Percentiles rank a stretch among this genome's conserved stretches.
These are phyloP conservation scores for Stegodyphus mimosarum DNA, from an alignment of 1,140 invertebrate species.

Conservation along the genomic window DNA sequence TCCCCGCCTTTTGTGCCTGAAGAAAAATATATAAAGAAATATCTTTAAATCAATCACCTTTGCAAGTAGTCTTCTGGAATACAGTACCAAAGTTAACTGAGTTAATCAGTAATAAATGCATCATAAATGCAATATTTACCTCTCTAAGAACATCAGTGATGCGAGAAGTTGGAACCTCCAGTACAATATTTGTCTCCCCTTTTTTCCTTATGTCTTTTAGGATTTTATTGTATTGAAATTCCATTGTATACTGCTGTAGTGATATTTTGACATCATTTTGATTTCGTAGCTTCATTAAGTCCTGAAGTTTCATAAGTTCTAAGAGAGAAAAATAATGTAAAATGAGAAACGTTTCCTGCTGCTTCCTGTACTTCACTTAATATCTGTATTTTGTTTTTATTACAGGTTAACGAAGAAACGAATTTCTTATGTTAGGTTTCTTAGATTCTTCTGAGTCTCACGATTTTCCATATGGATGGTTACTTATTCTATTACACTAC, in stretches of 20 bases:
- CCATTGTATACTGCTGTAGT: constrained; percentile 49
- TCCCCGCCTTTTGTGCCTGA: constrained; percentile 63
- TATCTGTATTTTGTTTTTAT: too few species aligned
- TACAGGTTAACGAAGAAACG: too few species aligned
- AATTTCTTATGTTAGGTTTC: too few species aligned
- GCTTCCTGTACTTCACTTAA: too few species aligned
- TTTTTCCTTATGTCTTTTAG: constrained; percentile 61
- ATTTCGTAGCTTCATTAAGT: constrained; percentile 71
- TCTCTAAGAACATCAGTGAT: constrained; percentile 50
- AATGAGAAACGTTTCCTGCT: too few species aligned
- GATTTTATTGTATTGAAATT: constrained; percentile 65
- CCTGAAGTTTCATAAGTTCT: constrained; percentile 84
- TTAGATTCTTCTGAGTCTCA: too few species aligned
- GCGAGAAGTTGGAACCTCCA: constrained; percentile 57
- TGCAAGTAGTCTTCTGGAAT: too few species aligned
- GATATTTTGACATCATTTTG: constrained; percentile 47
- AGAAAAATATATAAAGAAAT: constrained; percentile 64
- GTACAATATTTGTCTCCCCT: constrained; percentile 60
- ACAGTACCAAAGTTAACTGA: too few species aligned
- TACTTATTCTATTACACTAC: too few species aligned
- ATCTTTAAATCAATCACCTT: background rate
- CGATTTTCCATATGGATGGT: too few species aligned
- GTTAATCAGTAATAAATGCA: background rate
- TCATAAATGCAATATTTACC: constrained; percentile 3
- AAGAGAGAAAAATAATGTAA: constrained; percentile 5